Conservation (phyloP, 1,140 invertebrate species). For the Oncopodura yosiiana region DNA sequence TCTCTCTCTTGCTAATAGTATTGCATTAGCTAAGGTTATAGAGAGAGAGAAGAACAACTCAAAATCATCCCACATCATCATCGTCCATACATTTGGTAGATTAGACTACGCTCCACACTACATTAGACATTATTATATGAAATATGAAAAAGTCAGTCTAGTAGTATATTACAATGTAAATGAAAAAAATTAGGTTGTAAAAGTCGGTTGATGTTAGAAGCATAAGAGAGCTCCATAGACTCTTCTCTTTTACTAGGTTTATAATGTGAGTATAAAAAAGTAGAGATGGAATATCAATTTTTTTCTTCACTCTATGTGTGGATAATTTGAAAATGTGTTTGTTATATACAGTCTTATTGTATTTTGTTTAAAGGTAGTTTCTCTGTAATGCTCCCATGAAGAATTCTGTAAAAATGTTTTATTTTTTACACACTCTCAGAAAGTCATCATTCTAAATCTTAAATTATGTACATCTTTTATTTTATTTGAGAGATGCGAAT, state of each 20-base stretch:
- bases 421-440: neutral
- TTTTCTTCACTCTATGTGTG: neutral
- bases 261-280: neutral
- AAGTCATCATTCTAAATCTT: too few species aligned
- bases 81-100: too few species aligned
- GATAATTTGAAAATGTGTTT: conserved; percentile 13
- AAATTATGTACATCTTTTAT: too few species aligned
- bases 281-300: neutral
- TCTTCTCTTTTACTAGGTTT: conserved; percentile 2
- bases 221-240: too few species aligned
- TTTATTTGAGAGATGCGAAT: too few species aligned
- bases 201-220: conserved; percentile 4
- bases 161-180: neutral
- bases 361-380: neutral
- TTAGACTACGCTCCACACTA: neutral
- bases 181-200: conserved; percentile 17
- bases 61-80: too few species aligned
- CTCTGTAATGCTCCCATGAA: conserved; percentile 14
- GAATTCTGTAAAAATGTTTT: conserved; percentile 12
- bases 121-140: neutral
- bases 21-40: neutral
- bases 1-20: neutral
- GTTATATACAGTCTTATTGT: neutral
- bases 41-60: neutral
- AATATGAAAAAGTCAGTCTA: neutral